Evolutionary conservation across 2,888 invertebrate genomes (phyloP).

Genomic region (Subacronicta megacephala): DNA sequence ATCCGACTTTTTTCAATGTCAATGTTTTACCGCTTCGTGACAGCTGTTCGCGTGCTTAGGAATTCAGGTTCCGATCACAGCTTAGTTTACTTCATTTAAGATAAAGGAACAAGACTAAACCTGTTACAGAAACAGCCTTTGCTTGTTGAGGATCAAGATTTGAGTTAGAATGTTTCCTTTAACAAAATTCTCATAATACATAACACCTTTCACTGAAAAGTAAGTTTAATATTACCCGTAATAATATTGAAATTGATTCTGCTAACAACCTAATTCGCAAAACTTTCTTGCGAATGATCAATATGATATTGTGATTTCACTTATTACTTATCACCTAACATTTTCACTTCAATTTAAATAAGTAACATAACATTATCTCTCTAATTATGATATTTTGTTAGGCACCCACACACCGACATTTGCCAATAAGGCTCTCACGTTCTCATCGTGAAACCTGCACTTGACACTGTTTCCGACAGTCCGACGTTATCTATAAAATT

Average conservation of each 20-base stretch:
- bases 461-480: slow-evolving; percentile 65
- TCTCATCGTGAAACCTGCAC: slow-evolving; percentile 55
- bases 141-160: slow-evolving; percentile 14
- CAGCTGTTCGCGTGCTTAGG: slow-evolving; percentile 42
- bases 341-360: slow-evolving; percentile 51
- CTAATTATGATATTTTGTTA: slow-evolving; percentile 54
- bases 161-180: slow-evolving; percentile 14
- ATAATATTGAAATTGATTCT: slow-evolving; percentile 40
- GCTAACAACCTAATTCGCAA: slow-evolving; percentile 34
- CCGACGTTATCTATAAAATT: slow-evolving; percentile 39
- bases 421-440: slow-evolving; percentile 61
- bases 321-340: slow-evolving; percentile 51
- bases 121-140: slow-evolving; percentile 26
- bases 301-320: slow-evolving; percentile 56
- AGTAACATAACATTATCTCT: slow-evolving; percentile 49
- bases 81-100: slow-evolving; percentile 26
- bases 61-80: slow-evolving; percentile 38
- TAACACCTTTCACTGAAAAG: slow-evolving; percentile 43
- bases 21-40: slow-evolving; percentile 61
- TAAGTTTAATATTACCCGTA: slow-evolving; percentile 23
- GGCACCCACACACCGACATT: slow-evolving; percentile 49
- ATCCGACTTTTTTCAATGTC: slow-evolving; percentile 72
- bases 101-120: slow-evolving; percentile 14
- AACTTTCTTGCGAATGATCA: slow-evolving; percentile 40
- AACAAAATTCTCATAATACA: slow-evolving; percentile 19